A percentile compares a stretch with the other conserved stretches of the same genome.
phyloP scores from a whole-genome alignment of 2,888 invertebrate species.

The Bombylius discolor region DNA sequence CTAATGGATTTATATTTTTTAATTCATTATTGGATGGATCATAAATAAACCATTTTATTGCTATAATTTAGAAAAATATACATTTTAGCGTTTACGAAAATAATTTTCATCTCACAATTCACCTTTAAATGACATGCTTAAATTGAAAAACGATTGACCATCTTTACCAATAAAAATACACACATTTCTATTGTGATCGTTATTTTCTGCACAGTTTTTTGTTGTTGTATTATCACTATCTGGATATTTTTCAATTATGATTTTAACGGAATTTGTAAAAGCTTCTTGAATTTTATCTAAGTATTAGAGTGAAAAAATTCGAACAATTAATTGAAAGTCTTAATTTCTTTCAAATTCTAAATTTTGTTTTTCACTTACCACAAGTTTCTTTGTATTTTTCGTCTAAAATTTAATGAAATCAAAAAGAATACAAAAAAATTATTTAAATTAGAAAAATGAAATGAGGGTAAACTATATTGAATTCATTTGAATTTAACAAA shows the following conservation, averaged over 20 bases:
- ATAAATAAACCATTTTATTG: constrained; percentile 44
- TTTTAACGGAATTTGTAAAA: background rate
- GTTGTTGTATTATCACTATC: constrained; percentile 12
- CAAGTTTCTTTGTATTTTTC: constrained; percentile 2
- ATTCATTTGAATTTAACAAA: constrained; percentile 19
- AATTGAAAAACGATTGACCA: constrained; percentile 50
- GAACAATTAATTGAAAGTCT: background rate
- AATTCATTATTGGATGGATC: constrained; percentile 38
- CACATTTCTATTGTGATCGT: constrained; percentile 34
- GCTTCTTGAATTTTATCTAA: background rate
- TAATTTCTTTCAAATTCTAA: background rate
- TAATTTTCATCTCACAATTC: constrained; percentile 8
- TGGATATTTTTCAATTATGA: constrained; percentile 22
- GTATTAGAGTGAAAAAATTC: no score
- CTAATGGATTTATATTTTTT: constrained; percentile 31
- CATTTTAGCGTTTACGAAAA: background rate
- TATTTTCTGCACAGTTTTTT: constrained; percentile 1
- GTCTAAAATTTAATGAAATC: background rate
- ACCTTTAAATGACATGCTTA: constrained; percentile 44
- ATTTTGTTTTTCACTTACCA: background rate
- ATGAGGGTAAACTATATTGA: no score
- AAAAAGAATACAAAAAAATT: no score
- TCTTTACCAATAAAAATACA: constrained; percentile 55
- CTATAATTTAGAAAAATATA: constrained; percentile 28
- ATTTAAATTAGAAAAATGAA: background rate